phyloP scores from a whole-genome alignment of 2,888 invertebrate species.

The Leptopilina syphax region DNA sequence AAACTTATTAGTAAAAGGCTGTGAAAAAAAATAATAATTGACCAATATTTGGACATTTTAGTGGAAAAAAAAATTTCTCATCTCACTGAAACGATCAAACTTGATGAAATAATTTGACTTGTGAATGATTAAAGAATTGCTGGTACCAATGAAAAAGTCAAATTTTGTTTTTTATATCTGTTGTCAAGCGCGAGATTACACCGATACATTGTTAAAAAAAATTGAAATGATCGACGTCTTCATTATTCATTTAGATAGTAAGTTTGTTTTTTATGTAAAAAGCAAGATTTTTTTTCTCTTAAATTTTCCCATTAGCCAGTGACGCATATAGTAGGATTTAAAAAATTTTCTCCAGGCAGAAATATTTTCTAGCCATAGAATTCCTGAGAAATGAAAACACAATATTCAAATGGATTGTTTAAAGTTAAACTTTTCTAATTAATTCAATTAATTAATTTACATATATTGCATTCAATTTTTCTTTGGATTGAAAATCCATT shows the following conservation, averaged over 20 bases:
- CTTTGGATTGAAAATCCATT: too few species aligned
- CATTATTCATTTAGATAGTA: slow-evolving; percentile 17
- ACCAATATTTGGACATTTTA: slow-evolving; percentile 3
- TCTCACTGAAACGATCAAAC: background rate
- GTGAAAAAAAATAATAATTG: background rate
- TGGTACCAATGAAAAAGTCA: background rate
- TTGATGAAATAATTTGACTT: background rate
- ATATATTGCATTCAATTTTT: too few species aligned
- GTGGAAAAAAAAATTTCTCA: background rate
- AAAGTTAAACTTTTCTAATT: background rate
- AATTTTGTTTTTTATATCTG: background rate
- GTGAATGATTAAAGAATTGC: background rate
- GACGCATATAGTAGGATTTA: background rate
- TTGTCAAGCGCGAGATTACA: background rate
- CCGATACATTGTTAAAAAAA: slow-evolving; percentile 11
- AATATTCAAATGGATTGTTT: slow-evolving; percentile 1
- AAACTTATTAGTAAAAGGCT: background rate
- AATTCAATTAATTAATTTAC: too few species aligned
- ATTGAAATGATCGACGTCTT: slow-evolving; percentile 26
- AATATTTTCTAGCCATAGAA: too few species aligned
- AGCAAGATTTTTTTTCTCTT: background rate
- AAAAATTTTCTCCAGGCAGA: background rate
- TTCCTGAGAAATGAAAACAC: background rate
- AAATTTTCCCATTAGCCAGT: background rate
- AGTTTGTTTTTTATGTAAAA: background rate